Conservation (phyloP, 2,113 vertebrate genomes). For the Ciconia boyciana region DNA sequence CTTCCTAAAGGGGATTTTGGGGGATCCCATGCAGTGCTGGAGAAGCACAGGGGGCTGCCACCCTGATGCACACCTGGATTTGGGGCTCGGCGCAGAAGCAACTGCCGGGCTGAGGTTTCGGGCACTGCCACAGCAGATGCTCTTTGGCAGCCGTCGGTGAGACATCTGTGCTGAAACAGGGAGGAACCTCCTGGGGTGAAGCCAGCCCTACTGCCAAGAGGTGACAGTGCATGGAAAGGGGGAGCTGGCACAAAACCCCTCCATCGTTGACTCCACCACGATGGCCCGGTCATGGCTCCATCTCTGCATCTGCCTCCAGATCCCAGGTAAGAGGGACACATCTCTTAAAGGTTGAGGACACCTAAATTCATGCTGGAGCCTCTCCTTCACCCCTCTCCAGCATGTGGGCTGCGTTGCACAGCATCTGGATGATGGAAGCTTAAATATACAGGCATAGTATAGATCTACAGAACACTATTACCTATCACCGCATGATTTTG, state of each 20-base stretch:
- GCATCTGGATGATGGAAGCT: neutral
- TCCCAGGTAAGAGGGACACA: slow-evolving; percentile 1
- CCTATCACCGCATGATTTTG: accelerated
- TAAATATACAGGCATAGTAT: neutral
- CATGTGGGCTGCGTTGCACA: accelerated
- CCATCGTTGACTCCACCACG: accelerated
- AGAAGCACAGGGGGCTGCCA: neutral
- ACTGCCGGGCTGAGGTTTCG: neutral
- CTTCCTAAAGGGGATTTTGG: neutral
- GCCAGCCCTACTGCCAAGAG: neutral
- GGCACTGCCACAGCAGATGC: neutral
- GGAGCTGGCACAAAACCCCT: neutral
- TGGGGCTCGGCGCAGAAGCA: neutral
- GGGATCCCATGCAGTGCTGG: neutral
- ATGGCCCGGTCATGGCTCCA: neutral
- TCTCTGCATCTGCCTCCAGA: slow-evolving; percentile 39
- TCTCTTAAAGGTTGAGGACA: neutral
- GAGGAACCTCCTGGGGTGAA: neutral
- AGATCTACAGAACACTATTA: neutral
- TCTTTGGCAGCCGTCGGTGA: neutral
- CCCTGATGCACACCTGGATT: neutral
- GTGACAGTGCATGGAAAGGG: neutral
- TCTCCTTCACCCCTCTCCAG: neutral
- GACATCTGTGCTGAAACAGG: neutral
- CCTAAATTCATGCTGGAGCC: neutral